Base-by-base conservation (phyloP, 1,140 invertebrate genomes). In the Drosophila bifasciata region DNA sequence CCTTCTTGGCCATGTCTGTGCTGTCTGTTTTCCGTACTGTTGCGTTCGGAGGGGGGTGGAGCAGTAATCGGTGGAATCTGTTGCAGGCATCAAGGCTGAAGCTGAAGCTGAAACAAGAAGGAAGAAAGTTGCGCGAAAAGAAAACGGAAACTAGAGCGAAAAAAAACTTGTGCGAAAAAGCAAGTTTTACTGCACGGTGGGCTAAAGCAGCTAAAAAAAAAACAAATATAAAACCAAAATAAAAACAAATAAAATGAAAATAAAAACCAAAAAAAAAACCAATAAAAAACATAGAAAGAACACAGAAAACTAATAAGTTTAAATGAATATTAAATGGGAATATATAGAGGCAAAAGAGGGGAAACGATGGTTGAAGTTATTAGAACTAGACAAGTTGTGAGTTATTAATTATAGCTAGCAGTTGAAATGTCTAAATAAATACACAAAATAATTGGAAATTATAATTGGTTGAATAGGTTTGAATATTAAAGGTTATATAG, bases 101-200 rank as follows among this genome's bases (percentile, higher is more conserved):
- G 40, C 28, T 67, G 41, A 40, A 46, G 62, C 28, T 21, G 40
- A 55, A 55, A 50, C 25, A 28, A n/a, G 32, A 9, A 6, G 28
- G 13, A 19, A n/a, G n/a, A n/a, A 63, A 57, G 21, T 57, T 25
- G 11, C 21, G 45, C 23, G 17, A 58, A 50, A 13, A 59, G 21
- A 63, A 63, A 64, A 64, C 44, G 59, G 62, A 63, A 64, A 63
- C 59, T 64, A 49, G 62, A 64, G 59, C 59, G 32, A 41, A 43
- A 64, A 62, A 59, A 64, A 62, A 59, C 45, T 23, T 63, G 45
- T n/a, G 28, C 21, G 41, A 44, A 32, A 32, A 60, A 60, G 56
- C 66, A 69, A 69, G 56, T 56, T 55, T 68, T 68, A 21, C 15
- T 40, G 61, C 21, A 64, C 59, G 55, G 62, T 36, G 40, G 53